A percentile compares a stretch with the other conserved stretches of the same genome.
Conservation (phyloP, 1,140 invertebrate genomes). For the Cherax quadricarinatus region DNA sequence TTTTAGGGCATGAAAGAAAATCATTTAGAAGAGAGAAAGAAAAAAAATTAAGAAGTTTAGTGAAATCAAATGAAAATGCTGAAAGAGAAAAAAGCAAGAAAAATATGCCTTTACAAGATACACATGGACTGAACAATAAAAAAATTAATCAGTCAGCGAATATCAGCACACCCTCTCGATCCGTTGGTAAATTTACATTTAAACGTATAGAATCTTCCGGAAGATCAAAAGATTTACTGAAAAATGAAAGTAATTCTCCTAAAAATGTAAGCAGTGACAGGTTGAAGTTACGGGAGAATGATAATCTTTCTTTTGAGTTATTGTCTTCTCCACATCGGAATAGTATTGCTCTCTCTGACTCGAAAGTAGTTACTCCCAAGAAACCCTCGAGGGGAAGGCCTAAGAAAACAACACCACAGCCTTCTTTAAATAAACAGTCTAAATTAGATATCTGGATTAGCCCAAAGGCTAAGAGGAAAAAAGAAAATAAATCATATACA, state of each 20-base stretch:
- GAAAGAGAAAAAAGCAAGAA: neutral
- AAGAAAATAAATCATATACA: neutral
- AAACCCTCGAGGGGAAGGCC: neutral
- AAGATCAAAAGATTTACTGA: neutral
- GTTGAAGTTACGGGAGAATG: neutral
- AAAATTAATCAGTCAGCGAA: neutral
- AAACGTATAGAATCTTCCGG: neutral
- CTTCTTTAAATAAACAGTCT: neutral
- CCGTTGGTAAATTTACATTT: slow-evolving; percentile 37
- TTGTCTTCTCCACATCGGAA: neutral
- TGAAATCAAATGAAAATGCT: neutral
- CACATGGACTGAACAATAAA: neutral
- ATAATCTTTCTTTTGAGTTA: neutral
- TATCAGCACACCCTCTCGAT: neutral
- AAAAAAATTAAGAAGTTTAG: neutral
- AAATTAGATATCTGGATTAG: slow-evolving; percentile 22
- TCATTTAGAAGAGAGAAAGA: neutral
- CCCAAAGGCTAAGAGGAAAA: slow-evolving; percentile 13
- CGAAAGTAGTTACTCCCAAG: slow-evolving; percentile 6
- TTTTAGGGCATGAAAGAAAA: neutral
- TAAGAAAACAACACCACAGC: neutral
- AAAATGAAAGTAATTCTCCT: neutral
- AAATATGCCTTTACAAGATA: neutral
- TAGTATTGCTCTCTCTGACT: neutral
- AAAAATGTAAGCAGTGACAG: neutral